Percentiles rank a stretch among this genome's conserved stretches.
These are phyloP conservation scores for Phalera bucephala DNA, from an alignment of 2,888 invertebrate species.

Conservation along the genomic window DNA sequence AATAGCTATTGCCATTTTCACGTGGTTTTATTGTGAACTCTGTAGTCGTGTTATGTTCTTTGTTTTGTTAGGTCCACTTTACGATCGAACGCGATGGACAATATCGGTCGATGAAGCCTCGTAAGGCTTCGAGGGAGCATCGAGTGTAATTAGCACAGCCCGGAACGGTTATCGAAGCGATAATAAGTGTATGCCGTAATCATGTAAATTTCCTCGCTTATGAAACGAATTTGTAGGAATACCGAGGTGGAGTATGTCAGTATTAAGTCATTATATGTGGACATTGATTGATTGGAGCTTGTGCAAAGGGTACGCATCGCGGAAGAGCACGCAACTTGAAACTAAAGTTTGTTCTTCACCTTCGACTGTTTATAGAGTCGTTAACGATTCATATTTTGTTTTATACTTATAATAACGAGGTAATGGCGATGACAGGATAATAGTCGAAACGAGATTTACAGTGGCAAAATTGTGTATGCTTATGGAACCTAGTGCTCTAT, in stretches of 20 bases:
- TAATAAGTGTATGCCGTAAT: constrained; percentile 55
- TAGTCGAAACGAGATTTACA: too few relatives aligned
- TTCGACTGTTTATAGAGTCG: constrained; percentile 23
- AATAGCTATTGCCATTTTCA: constrained; percentile 82
- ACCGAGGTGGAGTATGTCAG: constrained; percentile 56
- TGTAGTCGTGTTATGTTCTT: constrained; percentile 62
- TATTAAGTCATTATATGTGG: constrained; percentile 76
- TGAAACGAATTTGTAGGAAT: constrained; percentile 53
- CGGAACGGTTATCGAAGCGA: constrained; percentile 52
- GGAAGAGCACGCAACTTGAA: constrained; percentile 66
- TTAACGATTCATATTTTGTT: constrained; percentile 21
- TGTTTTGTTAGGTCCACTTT: constrained; percentile 70
- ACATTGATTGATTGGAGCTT: constrained; percentile 73
- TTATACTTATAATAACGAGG: constrained; percentile 12
- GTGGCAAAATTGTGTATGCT: too few relatives aligned
- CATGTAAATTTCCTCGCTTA: constrained; percentile 62
- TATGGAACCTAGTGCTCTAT: too few relatives aligned
- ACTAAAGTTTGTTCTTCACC: constrained; percentile 29
- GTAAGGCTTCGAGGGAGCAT: constrained; percentile 59
- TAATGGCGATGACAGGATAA: too few relatives aligned
- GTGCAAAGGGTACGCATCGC: constrained; percentile 63
- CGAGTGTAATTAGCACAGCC: constrained; percentile 53
- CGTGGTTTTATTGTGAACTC: constrained; percentile 77
- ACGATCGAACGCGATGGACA: constrained; percentile 62
- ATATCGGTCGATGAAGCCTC: constrained; percentile 66